Conservation (phyloP, 2,113 vertebrate genomes). For the Heterotis niloticus region DNA sequence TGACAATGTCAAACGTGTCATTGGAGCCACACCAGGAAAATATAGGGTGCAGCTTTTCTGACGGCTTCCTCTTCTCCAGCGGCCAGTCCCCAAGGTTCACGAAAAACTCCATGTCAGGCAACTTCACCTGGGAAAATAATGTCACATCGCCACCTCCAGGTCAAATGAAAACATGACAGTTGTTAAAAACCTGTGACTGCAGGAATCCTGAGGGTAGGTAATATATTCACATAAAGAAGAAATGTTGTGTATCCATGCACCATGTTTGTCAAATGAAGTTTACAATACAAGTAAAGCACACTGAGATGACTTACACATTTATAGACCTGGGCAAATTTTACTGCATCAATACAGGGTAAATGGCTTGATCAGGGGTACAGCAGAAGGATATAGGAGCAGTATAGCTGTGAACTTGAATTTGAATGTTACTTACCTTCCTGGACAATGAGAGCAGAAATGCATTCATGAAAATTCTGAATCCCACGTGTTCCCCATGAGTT, state of each 20-base stretch:
- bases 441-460: slow-evolving; percentile 89
- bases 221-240: neutral
- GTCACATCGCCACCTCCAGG: slow-evolving; percentile 19
- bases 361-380: too few relatives aligned
- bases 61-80: slow-evolving; percentile 82
- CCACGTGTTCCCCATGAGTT: slow-evolving; percentile 91
- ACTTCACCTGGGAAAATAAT: slow-evolving; percentile 71
- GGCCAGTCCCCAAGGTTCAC: slow-evolving; percentile 98
- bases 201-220: neutral
- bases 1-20: slow-evolving; percentile 89
- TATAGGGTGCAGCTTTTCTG: slow-evolving; percentile 77
- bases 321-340: too few relatives aligned
- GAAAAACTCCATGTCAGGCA: slow-evolving; percentile 94
- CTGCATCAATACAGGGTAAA: too few relatives aligned
- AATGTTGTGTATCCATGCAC: too few relatives aligned
- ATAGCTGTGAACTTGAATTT: too few relatives aligned
- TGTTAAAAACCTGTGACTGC: neutral
- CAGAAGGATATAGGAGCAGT: neutral
- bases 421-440: slow-evolving; percentile 76
- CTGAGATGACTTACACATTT: too few relatives aligned
- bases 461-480: slow-evolving; percentile 97
- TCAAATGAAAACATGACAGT: neutral
- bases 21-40: slow-evolving; percentile 97
- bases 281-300: too few relatives aligned
- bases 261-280: too few relatives aligned